Percentiles rank a stretch among this genome's conserved stretches.
Conservation (phyloP, 1,140 invertebrate species). For the Dreissena polymorpha region DNA sequence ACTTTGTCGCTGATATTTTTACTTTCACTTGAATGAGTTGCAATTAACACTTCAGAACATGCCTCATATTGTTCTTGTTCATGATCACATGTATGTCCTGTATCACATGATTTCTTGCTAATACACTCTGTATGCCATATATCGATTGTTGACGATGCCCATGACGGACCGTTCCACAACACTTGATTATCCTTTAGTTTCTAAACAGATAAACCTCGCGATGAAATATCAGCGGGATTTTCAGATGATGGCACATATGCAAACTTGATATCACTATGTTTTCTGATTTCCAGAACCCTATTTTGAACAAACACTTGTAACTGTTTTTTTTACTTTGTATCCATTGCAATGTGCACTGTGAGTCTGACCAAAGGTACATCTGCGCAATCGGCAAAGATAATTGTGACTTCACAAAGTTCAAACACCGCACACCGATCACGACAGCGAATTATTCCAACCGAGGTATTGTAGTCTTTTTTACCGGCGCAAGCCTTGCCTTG, state of each 20-base stretch:
- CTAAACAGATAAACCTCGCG: background rate
- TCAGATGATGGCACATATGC: too few relatives aligned
- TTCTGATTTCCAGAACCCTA: slow-evolving; percentile 1
- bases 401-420: background rate
- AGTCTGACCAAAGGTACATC: background rate
- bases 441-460: background rate
- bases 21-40: too few relatives aligned
- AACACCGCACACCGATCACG: background rate
- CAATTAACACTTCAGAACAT: too few relatives aligned
- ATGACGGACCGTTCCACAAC: background rate
- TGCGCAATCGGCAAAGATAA: background rate
- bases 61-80: too few relatives aligned
- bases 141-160: too few relatives aligned
- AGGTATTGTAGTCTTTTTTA: background rate
- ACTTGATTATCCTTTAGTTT: background rate
- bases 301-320: slow-evolving; percentile 1
- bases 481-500: background rate
- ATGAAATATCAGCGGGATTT: too few relatives aligned
- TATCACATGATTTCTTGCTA: too few relatives aligned
- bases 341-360: background rate
- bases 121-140: too few relatives aligned
- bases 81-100: too few relatives aligned
- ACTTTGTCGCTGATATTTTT: too few relatives aligned
- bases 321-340: background rate
- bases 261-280: too few relatives aligned